A percentile compares a stretch with the other conserved stretches of the same genome.
Conservation (phyloP, 2,888 invertebrate species). For the Eucera pruinosa region DNA sequence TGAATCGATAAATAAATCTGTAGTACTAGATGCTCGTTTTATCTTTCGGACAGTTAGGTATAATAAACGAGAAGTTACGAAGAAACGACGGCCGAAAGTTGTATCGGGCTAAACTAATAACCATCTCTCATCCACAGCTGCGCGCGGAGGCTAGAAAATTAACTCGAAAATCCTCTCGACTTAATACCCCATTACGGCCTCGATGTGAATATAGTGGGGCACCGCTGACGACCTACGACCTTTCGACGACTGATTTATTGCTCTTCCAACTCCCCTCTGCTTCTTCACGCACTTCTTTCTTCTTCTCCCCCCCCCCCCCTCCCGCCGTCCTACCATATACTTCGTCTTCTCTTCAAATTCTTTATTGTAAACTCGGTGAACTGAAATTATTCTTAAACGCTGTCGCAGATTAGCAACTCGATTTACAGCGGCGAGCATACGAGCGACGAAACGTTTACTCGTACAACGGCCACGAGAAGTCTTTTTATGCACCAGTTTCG, state of each 20-base stretch:
- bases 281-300: constrained; percentile 26
- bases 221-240: constrained; percentile 73
- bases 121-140: constrained; percentile 61
- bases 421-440: no score
- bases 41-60: not conserved
- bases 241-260: constrained; percentile 74
- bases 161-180: constrained; percentile 60
- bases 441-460: no score
- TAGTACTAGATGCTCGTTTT: not conserved
- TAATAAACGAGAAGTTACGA: not conserved
- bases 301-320: not conserved
- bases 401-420: no score
- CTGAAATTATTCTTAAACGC: no score
- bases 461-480: no score
- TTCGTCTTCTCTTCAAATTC: no score
- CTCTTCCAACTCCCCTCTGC: constrained; percentile 19
- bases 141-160: constrained; percentile 46
- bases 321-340: constrained; percentile 5
- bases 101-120: constrained; percentile 63
- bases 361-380: no score
- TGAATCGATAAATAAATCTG: not conserved
- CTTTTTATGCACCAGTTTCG: no score
- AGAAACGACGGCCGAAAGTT: constrained; percentile 6
- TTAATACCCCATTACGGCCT: constrained; percentile 68
- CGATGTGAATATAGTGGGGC: constrained; percentile 66